phyloP scores from a whole-genome alignment of 2,888 invertebrate genomes.

The Trissonchulus latispiculum region DNA sequence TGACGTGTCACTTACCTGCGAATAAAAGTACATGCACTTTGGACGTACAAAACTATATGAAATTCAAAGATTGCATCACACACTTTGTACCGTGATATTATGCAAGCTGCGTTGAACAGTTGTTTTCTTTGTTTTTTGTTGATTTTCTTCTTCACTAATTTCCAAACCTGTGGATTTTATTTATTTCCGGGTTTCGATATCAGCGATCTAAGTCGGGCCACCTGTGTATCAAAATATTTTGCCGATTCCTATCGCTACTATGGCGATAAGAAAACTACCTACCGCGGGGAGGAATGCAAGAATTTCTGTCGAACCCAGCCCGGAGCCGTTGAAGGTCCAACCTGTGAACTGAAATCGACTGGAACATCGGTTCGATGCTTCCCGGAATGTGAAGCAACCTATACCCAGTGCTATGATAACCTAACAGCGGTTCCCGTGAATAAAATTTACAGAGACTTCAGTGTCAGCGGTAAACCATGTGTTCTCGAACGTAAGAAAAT shows the following conservation, averaged over 20 bases:
- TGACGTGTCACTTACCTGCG: too few relatives aligned
- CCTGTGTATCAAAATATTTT: background rate
- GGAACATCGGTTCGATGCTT: background rate
- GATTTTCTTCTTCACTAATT: too few relatives aligned
- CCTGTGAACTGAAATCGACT: background rate
- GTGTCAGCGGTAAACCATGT: too few relatives aligned
- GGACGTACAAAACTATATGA: too few relatives aligned
- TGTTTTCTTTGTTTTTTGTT: too few relatives aligned
- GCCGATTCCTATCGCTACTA: background rate
- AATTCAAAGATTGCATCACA: too few relatives aligned
- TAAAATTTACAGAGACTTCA: too few relatives aligned
- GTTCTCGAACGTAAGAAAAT: too few relatives aligned
- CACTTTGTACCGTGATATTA: too few relatives aligned
- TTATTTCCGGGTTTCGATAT: background rate
- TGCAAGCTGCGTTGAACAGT: too few relatives aligned
- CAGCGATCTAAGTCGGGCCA: background rate
- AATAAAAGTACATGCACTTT: too few relatives aligned
- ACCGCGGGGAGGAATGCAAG: background rate
- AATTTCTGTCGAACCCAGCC: background rate
- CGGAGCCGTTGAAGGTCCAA: background rate
- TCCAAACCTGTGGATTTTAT: background rate
- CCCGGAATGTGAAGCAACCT: background rate
- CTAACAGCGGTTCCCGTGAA: too few relatives aligned
- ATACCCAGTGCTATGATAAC: background rate
- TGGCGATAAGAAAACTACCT: background rate